phyloP scores from a whole-genome alignment of 2,888 invertebrate genomes.

The Diarsia brunnea region DNA sequence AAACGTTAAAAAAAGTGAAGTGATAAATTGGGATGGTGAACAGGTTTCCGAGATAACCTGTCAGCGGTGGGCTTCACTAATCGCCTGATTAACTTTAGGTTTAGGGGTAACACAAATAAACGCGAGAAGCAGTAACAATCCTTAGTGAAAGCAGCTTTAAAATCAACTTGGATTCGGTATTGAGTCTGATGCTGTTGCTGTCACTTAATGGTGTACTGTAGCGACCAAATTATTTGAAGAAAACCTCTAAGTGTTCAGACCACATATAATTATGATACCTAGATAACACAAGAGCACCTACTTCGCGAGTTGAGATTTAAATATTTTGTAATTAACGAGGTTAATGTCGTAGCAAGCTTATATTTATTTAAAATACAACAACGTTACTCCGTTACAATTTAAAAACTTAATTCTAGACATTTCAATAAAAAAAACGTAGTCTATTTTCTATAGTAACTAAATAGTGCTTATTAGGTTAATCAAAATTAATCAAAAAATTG shows the following conservation, averaged over 20 bases:
- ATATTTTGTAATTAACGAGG: too few relatives aligned
- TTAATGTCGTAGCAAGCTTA: too few relatives aligned
- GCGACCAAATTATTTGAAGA: neutral
- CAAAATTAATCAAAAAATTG: too few relatives aligned
- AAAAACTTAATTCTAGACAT: too few relatives aligned
- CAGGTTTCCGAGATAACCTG: slow-evolving; percentile 1
- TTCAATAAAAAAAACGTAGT: too few relatives aligned
- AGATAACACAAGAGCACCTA: too few relatives aligned
- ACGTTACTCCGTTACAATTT: too few relatives aligned
- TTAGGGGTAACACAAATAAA: neutral
- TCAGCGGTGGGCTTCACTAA: neutral
- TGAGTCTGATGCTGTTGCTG: neutral
- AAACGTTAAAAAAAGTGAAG: neutral
- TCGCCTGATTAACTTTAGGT: neutral
- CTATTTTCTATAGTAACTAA: too few relatives aligned
- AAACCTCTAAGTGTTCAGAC: neutral
- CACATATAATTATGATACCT: too few relatives aligned
- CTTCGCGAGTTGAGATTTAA: too few relatives aligned
- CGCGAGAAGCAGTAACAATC: neutral
- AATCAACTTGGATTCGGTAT: neutral
- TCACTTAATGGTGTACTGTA: neutral
- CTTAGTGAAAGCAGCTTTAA: neutral
- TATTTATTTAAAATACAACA: too few relatives aligned
- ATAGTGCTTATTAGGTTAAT: too few relatives aligned
- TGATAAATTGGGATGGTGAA: neutral